phyloP scores from a whole-genome alignment of 1,140 invertebrate species.

The Drosophila ambigua region DNA sequence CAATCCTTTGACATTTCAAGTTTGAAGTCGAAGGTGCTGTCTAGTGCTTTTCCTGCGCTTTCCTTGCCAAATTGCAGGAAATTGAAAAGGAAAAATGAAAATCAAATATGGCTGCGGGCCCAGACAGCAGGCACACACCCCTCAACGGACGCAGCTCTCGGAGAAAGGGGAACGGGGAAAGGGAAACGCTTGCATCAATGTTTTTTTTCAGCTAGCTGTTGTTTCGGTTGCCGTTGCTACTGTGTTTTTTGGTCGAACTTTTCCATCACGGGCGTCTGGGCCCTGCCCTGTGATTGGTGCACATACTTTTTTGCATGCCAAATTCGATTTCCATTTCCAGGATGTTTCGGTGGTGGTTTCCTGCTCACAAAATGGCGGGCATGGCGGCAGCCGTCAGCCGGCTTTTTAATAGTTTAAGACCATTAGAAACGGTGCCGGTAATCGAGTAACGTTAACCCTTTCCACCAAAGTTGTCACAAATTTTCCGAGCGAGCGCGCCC shows the following conservation, averaged over 20 bases:
- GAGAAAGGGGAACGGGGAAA: neutral
- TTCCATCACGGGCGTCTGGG: slow-evolving; percentile 22
- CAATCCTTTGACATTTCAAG: slow-evolving; percentile 68
- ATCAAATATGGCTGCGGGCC: slow-evolving; percentile 76
- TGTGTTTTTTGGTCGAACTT: slow-evolving; percentile 20
- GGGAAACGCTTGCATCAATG: slow-evolving; percentile 45
- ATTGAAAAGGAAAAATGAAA: slow-evolving; percentile 75
- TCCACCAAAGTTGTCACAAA: slow-evolving; percentile 51
- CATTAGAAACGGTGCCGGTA: slow-evolving; percentile 30
- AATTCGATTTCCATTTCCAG: slow-evolving; percentile 54
- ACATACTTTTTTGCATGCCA: slow-evolving; percentile 67
- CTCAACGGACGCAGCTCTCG: neutral
- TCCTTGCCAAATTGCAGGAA: slow-evolving; percentile 63
- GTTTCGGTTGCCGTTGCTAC: slow-evolving; percentile 17
- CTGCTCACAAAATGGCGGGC: slow-evolving; percentile 64
- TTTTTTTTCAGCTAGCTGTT: slow-evolving; percentile 27
- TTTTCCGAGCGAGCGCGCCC: slow-evolving; percentile 65
- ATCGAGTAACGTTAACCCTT: slow-evolving; percentile 44
- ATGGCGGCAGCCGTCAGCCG: slow-evolving; percentile 20
- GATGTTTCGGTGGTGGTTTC: slow-evolving; percentile 40
- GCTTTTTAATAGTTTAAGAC: slow-evolving; percentile 52
- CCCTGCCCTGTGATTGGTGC: slow-evolving; percentile 66
- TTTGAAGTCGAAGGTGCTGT: slow-evolving; percentile 13
- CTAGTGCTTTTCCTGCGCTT: slow-evolving; percentile 23
- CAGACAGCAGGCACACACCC: slow-evolving; percentile 6